These are phyloP conservation scores for Julus scandinavius DNA, from an alignment of 2,888 invertebrate species.

Conservation along the genomic window DNA sequence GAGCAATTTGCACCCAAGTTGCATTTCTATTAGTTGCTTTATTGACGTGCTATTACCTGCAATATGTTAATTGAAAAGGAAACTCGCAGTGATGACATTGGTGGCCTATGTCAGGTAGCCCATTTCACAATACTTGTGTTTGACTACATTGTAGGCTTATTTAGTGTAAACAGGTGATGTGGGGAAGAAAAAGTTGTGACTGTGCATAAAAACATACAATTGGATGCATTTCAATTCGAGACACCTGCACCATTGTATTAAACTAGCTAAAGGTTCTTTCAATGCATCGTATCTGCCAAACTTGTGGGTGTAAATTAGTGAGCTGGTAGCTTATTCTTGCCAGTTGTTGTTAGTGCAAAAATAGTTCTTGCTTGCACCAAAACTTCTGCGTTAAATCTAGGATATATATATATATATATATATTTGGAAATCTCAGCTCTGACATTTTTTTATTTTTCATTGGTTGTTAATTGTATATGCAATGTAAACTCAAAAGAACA, in stretches of 20 bases:
- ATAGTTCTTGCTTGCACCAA: no score
- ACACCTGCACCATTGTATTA: background rate
- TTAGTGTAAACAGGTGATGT: background rate
- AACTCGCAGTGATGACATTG: background rate
- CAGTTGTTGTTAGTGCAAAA: background rate
- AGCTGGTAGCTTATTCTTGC: background rate
- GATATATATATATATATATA: no score
- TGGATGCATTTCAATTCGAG: background rate
- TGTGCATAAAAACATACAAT: background rate
- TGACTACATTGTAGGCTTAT: background rate
- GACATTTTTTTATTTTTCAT: no score
- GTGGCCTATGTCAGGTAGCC: background rate
- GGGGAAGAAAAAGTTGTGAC: background rate
- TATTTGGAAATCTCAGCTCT: no score
- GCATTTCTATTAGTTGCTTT: background rate
- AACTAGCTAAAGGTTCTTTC: background rate
- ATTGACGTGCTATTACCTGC: background rate
- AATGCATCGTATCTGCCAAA: slow-evolving; percentile 15
- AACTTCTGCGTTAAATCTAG: no score
- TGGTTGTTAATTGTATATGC: background rate
- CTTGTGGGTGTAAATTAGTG: slow-evolving; percentile 5
- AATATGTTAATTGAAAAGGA: background rate
- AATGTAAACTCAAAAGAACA: background rate
- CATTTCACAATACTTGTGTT: background rate
- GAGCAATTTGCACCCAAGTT: background rate